These are phyloP conservation scores for Eolophus roseicapilla DNA, from an alignment of 2,113 vertebrate species.

Conservation along the genomic window DNA sequence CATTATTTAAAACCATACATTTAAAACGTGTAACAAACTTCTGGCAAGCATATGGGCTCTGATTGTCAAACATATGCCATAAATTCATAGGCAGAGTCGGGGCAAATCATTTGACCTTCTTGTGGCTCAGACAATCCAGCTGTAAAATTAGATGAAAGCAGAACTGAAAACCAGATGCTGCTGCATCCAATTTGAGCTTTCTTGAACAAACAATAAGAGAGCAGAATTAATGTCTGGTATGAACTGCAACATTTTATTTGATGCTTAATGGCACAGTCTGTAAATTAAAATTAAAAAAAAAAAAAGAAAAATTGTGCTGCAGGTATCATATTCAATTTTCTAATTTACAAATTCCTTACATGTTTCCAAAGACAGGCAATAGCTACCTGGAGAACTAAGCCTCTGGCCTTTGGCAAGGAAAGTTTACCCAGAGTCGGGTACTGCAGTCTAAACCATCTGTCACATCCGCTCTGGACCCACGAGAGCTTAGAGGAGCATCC, in stretches of 20 bases:
- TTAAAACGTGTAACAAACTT: slow-evolving; percentile 7
- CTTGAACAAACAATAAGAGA: slow-evolving; percentile 35
- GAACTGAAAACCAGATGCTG: slow-evolving; percentile 60
- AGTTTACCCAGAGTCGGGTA: not conserved
- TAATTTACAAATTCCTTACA: not conserved
- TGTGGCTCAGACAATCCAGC: slow-evolving; percentile 57
- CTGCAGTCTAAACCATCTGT: not conserved
- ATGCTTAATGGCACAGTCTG: not conserved
- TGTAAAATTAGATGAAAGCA: slow-evolving; percentile 73
- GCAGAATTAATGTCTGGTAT: not conserved
- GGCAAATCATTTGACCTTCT: slow-evolving; percentile 64
- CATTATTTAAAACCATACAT: not conserved
- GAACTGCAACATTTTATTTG: not conserved
- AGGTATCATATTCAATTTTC: not conserved
- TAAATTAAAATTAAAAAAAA: not conserved
- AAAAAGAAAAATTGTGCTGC: not conserved
- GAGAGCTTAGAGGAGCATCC: not conserved
- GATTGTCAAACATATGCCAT: slow-evolving; percentile 61
- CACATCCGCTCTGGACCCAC: not conserved
- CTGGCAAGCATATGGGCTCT: slow-evolving; percentile 44
- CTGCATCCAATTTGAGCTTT: slow-evolving; percentile 37
- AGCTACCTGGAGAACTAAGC: not conserved
- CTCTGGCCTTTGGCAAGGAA: not conserved
- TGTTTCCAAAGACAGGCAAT: not conserved
- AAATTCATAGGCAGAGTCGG: slow-evolving; percentile 58